Evolutionary conservation across 2,797 vertebrate species (phyloP), one percentile per base, ranked within the genome.

Genomic region (Meriones psammophilus): DNA sequence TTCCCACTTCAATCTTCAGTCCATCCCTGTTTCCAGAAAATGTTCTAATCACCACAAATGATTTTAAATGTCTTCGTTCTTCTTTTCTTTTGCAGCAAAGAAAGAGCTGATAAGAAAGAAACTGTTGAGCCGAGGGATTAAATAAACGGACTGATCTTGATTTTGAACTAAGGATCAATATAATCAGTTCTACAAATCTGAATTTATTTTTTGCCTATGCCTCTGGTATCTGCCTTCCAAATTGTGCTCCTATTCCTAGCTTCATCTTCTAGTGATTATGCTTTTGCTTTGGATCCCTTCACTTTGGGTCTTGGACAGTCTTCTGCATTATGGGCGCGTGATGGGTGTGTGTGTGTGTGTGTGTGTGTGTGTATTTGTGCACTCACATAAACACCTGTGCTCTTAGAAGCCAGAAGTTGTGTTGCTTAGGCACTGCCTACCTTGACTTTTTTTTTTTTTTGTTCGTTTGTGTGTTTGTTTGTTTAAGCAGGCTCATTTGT

Each of bases 11-110:
- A 81, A 60, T 28, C 50, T 36, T 87, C 46, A 64, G 42, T n/a
- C 68, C 10, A 92, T 3, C 36, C 36, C 30, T 93, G 85, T 78
- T 92, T 95, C 96, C 64, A 88, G 69, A 92, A 69, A 84, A 60
- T 0, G 20, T 92, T 84, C 22, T 85, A 76, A 74, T 88, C 36
- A 81, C 15, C 83, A 77, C 89, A 87, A 91, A 26, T 95, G 13
- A 86, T 46, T 26, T 60, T 60, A 60, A 36, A 60, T 60, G 56
- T 39, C 5, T 60, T 60, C 18, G 22, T 56, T 79, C 20, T 84
- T 92, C 56, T 58, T 58, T 71, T 87, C 33, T 83, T 89, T 58
- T 87, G 20, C 56, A 39, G 71, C 15, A 80, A 64, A 46, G n/a
- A 84, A 54, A 50, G 64, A 7, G n/a, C 69, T 78, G 68, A 76